Base-by-base conservation (phyloP, 2,797 vertebrate genomes). In the Chrosomus eos region DNA sequence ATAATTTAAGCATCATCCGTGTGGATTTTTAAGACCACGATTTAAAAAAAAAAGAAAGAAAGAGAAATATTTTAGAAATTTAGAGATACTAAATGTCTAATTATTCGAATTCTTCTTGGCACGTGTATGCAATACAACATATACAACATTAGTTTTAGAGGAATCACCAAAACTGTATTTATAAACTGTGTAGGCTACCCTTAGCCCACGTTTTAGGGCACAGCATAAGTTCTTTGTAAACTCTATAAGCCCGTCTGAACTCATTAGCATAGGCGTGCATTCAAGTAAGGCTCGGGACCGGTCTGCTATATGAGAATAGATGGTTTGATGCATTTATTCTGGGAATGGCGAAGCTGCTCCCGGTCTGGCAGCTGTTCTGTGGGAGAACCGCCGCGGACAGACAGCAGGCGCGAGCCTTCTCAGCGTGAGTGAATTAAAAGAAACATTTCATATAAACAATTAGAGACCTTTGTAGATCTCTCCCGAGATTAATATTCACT, bases 361-460 rank as follows among this genome's bases (percentile, higher is more conserved):
- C 89, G 91, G 95, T 89, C 92, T 92, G 88, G 94, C 96, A 97
- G 96, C 97, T 96, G 96, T 95, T 96, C 92, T 81, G 83, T 90
- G 90, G 93, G 93, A 94, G 81, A 76, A 62, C 51, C 38, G 78
- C 75, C 60, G 86, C 36, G 90, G 92, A 94, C 95, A 95, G 95
- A 95, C 96, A 95, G 94, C 84, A 91, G 94, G 95, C 91, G 91
- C 88, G 91, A 93, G 89, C 89, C 92, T 90, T 91, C 94, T 92
- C 92, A 89, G 94, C 92, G 91, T 93, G 94, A 94, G 82, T 43
- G 60, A 82, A 89, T 86, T 81, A 88, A 86, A 89, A 91, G 87
- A 88, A 89, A 89, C 80, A 88, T 91, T 87, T 89, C 86, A 86
- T 66, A 84, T 82, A 87, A 91, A 86, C 87, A 85, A 84, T 84